Evolutionary conservation across 2,113 vertebrate genomes (phyloP).

Genomic region (Gopherus flavomarginatus): DNA sequence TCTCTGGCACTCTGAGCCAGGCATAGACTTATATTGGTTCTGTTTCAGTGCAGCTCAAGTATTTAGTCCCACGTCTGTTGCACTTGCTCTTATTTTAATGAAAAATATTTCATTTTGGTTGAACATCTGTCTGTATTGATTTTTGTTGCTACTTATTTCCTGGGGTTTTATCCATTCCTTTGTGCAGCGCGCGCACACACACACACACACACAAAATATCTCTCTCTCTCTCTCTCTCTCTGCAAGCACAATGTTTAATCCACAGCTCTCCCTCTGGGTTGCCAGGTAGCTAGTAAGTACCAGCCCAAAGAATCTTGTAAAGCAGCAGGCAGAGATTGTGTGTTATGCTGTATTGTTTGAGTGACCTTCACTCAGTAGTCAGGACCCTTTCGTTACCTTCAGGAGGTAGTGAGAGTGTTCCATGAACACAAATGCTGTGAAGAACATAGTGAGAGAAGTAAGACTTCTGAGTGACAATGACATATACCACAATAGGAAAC

Average conservation of each 20-base stretch:
- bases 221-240: background rate
- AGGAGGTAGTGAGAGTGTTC: background rate
- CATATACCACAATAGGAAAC: rapidly evolving
- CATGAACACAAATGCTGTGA: background rate
- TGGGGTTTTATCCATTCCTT: conserved; percentile 25
- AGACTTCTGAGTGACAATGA: conserved; percentile 54
- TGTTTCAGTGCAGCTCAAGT: conserved; percentile 37
- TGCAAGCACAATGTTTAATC: conserved; percentile 19
- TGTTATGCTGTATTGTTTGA: background rate
- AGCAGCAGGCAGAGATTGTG: background rate
- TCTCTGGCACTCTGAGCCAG: background rate
- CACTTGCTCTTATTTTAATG: conserved; percentile 41
- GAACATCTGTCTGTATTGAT: conserved; percentile 39
- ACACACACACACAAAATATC: background rate
- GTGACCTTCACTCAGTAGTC: background rate
- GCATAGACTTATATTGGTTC: background rate
- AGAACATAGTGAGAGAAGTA: background rate
- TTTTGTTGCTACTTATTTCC: conserved; percentile 45
- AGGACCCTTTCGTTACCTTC: background rate
- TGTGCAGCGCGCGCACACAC: background rate
- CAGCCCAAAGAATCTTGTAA: background rate
- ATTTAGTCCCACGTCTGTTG: background rate
- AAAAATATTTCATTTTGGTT: conserved; percentile 50
- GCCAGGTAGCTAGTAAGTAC: conserved; percentile 10
- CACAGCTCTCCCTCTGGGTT: conserved; percentile 36